Conservation (phyloP, 2,888 invertebrate species). For the Thymelicus acteon region DNA sequence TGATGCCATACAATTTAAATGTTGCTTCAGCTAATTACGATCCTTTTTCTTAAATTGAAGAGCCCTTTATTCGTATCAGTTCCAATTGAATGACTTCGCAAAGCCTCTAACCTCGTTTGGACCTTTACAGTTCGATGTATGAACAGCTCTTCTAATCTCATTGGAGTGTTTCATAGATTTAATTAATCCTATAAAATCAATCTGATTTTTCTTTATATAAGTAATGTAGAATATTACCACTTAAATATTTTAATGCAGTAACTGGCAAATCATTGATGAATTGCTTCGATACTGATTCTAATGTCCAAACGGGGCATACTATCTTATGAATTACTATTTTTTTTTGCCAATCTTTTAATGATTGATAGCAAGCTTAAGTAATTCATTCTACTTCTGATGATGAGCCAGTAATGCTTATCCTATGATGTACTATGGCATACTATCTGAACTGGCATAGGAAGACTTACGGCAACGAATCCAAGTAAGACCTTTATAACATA, state of each 20-base stretch:
- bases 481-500: conserved; percentile 38
- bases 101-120: conserved; percentile 26
- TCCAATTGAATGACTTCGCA: conserved; percentile 26
- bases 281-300: too few species aligned
- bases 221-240: background rate
- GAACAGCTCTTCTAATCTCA: conserved; percentile 1
- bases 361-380: conserved; percentile 21
- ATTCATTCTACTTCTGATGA: conserved; percentile 23
- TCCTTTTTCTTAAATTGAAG: background rate
- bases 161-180: background rate
- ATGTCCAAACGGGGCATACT: conserved; percentile 17
- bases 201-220: background rate
- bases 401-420: conserved; percentile 24
- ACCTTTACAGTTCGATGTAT: conserved; percentile 14
- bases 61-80: conserved; percentile 3
- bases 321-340: conserved; percentile 4
- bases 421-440: conserved; percentile 18
- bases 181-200: conserved; percentile 1
- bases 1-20: background rate
- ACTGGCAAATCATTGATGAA: too few species aligned
- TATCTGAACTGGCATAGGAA: conserved; percentile 29
- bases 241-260: background rate
- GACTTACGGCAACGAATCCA: conserved; percentile 35
- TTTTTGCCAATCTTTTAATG: conserved; percentile 24
- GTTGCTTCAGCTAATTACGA: conserved; percentile 3